Evolutionary conservation across 2,888 invertebrate species (phyloP), one percentile per base, ranked within the genome.

Genomic region (Epirrhoe alternata): DNA sequence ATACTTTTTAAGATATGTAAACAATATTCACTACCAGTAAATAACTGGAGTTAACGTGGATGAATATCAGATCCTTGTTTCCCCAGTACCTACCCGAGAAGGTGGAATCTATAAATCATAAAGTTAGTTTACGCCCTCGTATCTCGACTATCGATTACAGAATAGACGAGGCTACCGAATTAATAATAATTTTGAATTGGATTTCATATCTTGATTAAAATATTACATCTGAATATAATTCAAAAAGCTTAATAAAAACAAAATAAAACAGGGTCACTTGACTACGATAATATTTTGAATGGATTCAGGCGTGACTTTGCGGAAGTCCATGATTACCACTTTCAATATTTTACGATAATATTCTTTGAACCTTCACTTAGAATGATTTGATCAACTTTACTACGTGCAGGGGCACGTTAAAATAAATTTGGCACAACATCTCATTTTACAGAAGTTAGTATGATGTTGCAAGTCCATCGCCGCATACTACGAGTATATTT

Each of bases 81-180:
- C 75, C 77, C 69, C 63, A 66, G 73, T 73, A 24, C 24, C 24
- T 24, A 24, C 70, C 68, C 66, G 69, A 69, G 66, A 75, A 81
- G 77, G 78, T 81, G 71, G 73, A 68, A 71, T 73, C 75, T 75
- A 83, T 84, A 83, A 83, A 84, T 85, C 82, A 82, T 79, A 77
- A 80, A 80, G 76, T 78, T 80, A 76, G 81, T 80, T 82, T 74
- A 68, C 77, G 73, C 74, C 74, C 74, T 75, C 79, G 74, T 80
- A 80, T 80, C 77, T 79, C 66, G 70, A 64, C 70, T 77, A 82
- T 81, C 78, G 80, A 80, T 82, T 79, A 75, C 65, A 56, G 64
- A 71, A 68, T 68, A 67, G 67, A 66, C 73, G 72, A 74, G 66
- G 71, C 68, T 69, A 76, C 52, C 52, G 51, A 63, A 52, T 60